These are phyloP conservation scores for Argyresthia albistria DNA, from an alignment of 2,888 invertebrate species.

Conservation along the genomic window DNA sequence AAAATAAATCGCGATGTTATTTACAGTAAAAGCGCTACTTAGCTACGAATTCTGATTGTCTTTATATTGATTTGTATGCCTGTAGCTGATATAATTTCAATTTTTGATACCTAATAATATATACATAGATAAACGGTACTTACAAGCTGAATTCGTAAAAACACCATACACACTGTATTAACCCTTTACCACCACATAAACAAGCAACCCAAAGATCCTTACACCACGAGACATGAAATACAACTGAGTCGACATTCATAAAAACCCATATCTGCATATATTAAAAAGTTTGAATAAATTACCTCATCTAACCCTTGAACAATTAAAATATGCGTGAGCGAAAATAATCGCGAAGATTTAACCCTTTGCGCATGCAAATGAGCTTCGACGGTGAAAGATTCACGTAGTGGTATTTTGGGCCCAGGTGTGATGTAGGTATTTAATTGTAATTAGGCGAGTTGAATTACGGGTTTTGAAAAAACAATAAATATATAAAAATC, in stretches of 20 bases:
- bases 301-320: constrained; percentile 57
- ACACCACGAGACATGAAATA: constrained; percentile 40
- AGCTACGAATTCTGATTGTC: no score
- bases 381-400: constrained; percentile 36
- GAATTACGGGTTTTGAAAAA: neutral
- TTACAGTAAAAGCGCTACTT: no score
- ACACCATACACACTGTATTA: neutral
- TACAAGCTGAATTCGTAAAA: neutral
- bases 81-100: no score
- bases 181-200: neutral
- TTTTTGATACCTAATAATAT: neutral
- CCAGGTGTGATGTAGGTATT: constrained; percentile 45
- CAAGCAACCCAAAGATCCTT: constrained; percentile 17
- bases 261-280: constrained; percentile 30
- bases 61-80: no score
- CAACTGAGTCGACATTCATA: constrained; percentile 44
- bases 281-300: constrained; percentile 53
- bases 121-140: neutral
- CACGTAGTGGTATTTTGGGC: constrained; percentile 40
- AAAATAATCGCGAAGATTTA: constrained; percentile 66
- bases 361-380: constrained; percentile 65
- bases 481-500: neutral
- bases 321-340: constrained; percentile 70
- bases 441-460: neutral
- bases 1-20: no score